Percentiles rank a stretch among this genome's conserved stretches.
phyloP scores from a whole-genome alignment of 2,797 vertebrate genomes.

The Scolopax rusticola region DNA sequence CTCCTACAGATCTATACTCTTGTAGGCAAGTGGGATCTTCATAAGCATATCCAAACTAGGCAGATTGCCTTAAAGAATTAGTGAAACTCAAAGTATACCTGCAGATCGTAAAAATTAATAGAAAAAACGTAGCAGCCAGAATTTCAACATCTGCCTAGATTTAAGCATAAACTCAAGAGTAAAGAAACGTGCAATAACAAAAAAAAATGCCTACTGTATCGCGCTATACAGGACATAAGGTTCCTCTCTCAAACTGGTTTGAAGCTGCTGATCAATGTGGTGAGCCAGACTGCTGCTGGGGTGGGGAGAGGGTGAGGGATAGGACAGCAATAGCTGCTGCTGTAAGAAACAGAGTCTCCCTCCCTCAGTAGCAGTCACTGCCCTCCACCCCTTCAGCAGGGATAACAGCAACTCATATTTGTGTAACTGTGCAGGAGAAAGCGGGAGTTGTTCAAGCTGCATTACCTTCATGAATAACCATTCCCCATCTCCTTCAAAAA shows the following conservation, averaged over 20 bases:
- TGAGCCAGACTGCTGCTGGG: background rate
- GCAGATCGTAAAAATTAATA: background rate
- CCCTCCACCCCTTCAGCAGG: background rate
- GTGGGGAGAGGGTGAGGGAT: rapidly evolving
- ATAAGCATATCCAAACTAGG: background rate
- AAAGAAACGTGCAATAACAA: background rate
- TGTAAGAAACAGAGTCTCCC: background rate
- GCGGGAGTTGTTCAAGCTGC: background rate
- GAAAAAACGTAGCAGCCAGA: background rate
- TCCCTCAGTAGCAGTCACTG: background rate
- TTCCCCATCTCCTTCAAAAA: background rate
- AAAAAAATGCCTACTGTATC: background rate
- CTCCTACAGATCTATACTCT: background rate
- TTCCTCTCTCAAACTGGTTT: background rate
- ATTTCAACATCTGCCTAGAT: background rate
- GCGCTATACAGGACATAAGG: background rate
- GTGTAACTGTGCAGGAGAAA: background rate
- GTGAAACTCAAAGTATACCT: background rate
- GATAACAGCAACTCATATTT: background rate
- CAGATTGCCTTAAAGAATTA: background rate
- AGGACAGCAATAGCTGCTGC: background rate
- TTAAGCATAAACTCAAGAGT: background rate
- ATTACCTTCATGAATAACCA: background rate
- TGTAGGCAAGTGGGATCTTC: background rate
- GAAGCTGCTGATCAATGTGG: background rate